phyloP scores from a whole-genome alignment of 2,113 vertebrate species.

The Eulemur macaco region DNA sequence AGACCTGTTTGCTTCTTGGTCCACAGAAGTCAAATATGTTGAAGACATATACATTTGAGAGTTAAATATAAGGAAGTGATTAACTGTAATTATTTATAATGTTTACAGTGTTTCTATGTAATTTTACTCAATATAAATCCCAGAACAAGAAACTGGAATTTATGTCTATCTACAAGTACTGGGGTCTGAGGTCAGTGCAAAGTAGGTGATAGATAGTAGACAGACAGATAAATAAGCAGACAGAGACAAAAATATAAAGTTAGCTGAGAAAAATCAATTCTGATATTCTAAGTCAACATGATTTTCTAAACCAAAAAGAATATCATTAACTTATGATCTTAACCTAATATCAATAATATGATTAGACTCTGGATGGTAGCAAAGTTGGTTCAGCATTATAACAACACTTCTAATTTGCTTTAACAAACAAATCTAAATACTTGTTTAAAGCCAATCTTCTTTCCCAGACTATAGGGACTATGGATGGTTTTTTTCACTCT shows the following conservation, averaged over 20 bases:
- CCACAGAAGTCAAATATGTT: background rate
- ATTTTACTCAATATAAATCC: background rate
- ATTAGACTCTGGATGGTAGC: background rate
- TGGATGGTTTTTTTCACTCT: background rate
- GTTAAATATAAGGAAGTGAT: background rate
- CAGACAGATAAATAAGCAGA: background rate
- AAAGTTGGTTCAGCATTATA: background rate
- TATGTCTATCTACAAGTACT: background rate
- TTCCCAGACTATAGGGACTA: background rate
- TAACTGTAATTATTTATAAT: background rate
- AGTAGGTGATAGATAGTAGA: background rate
- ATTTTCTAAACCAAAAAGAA: constrained; percentile 29
- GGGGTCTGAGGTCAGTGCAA: background rate
- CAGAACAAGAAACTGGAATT: background rate
- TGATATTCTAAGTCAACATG: background rate
- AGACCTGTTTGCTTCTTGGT: background rate
- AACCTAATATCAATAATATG: background rate
- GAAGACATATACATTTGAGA: background rate
- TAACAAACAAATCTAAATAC: background rate
- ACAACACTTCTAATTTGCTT: background rate
- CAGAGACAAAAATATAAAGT: background rate
- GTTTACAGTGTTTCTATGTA: background rate
- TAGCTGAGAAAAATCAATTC: constrained; percentile 16
- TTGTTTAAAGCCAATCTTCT: background rate
- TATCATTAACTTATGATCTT: background rate